These are phyloP conservation scores for Phasia obesa DNA, from an alignment of 2,888 invertebrate genomes.

Conservation along the genomic window DNA sequence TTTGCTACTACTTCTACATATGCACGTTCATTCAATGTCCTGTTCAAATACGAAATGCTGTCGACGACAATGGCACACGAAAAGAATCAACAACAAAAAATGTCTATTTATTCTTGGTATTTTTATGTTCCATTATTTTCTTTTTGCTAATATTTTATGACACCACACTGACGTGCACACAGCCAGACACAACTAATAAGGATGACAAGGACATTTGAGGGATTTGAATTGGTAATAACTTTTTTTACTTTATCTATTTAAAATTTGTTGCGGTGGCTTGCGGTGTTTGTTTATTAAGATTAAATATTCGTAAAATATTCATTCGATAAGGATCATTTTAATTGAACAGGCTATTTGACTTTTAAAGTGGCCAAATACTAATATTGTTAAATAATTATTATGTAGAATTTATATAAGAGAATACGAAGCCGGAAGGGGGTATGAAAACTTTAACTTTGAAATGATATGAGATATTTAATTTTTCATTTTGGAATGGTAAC, in stretches of 20 bases:
- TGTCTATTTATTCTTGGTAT: slow-evolving; percentile 43
- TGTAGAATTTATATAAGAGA: too few relatives aligned
- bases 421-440: too few relatives aligned
- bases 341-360: slow-evolving; percentile 25
- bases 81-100: slow-evolving; percentile 29
- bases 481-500: too few relatives aligned
- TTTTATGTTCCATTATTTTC: slow-evolving; percentile 66
- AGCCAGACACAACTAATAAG: slow-evolving; percentile 48
- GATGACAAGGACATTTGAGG: slow-evolving; percentile 58
- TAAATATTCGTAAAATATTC: slow-evolving; percentile 55
- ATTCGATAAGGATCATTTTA: slow-evolving; percentile 31
- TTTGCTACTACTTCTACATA: not conserved
- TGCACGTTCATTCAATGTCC: slow-evolving; percentile 14
- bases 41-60: slow-evolving; percentile 47
- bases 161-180: slow-evolving; percentile 39
- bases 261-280: slow-evolving; percentile 51
- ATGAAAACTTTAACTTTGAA: too few relatives aligned
- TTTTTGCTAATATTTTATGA: slow-evolving; percentile 66
- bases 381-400: not conserved
- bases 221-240: slow-evolving; percentile 60
- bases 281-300: slow-evolving; percentile 44
- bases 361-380: slow-evolving; percentile 17
- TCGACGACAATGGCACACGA: slow-evolving; percentile 39
- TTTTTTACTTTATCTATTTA: slow-evolving; percentile 27
- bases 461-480: too few relatives aligned